Conservation (phyloP, 1,140 invertebrate species). For the Fopius arisanus region DNA sequence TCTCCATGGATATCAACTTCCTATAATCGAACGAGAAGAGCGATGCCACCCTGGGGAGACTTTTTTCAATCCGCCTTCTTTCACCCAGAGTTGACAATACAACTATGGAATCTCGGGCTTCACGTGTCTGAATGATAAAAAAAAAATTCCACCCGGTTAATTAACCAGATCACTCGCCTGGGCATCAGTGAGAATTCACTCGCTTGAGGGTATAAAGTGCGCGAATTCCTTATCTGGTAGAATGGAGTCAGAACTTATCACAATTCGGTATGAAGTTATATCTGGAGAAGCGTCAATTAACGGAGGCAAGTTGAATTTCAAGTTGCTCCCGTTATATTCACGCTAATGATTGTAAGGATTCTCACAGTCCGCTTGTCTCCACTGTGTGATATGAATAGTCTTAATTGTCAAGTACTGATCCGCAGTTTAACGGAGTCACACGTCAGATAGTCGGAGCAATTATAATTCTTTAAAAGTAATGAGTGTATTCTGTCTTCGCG, state of each 20-base stretch:
- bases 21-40: conserved; percentile 51
- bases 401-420: conserved; percentile 27
- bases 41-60: conserved; percentile 54
- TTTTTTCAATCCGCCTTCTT: conserved; percentile 53
- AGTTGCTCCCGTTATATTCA: conserved; percentile 18
- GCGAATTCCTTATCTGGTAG: neutral
- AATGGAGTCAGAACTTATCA: conserved; percentile 16
- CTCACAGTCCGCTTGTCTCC: conserved; percentile 15
- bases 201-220: neutral
- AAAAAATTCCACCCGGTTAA: neutral
- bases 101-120: conserved; percentile 46
- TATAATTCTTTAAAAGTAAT: neutral
- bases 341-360: conserved; percentile 25
- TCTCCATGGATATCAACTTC: conserved; percentile 34
- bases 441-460: neutral
- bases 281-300: conserved; percentile 13
- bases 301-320: conserved; percentile 17
- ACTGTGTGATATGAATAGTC: conserved; percentile 24
- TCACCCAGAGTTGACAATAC: conserved; percentile 43
- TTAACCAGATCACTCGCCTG: neutral
- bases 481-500: too few relatives aligned
- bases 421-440: conserved; percentile 8
- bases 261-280: conserved; percentile 12
- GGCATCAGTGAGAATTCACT: neutral
- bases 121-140: conserved; percentile 38